Evolutionary conservation across 1,140 invertebrate species (phyloP).

Genomic region (Spodoptera frugiperda): DNA sequence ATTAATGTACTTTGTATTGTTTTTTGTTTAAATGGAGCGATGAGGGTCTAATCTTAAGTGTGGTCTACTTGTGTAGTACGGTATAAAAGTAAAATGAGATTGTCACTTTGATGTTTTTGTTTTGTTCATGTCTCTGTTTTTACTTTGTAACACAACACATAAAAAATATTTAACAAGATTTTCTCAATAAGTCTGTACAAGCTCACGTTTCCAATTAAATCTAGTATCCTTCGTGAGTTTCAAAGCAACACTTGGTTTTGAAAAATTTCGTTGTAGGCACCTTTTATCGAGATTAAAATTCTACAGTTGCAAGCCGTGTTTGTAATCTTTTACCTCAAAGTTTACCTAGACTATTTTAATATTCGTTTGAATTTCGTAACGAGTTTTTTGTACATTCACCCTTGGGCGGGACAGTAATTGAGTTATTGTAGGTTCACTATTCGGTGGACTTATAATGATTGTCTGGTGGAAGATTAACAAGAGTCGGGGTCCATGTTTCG

Average conservation of each 20-base stretch:
- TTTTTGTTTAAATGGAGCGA: slow-evolving; percentile 13
- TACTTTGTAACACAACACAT: background rate
- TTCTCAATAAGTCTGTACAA: slow-evolving; percentile 13
- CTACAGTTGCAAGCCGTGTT: slow-evolving; percentile 10
- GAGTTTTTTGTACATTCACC: slow-evolving; percentile 14
- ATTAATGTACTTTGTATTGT: slow-evolving; percentile 38
- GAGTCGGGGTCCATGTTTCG: background rate
- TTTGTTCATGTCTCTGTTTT: background rate
- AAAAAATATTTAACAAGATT: slow-evolving; percentile 2
- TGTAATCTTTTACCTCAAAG: slow-evolving; percentile 27
- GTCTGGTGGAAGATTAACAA: background rate
- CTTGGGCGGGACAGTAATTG: background rate
- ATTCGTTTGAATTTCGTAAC: slow-evolving; percentile 36
- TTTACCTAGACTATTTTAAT: slow-evolving; percentile 30
- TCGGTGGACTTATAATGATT: background rate
- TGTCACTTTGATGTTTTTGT: slow-evolving; percentile 13
- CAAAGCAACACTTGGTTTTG: slow-evolving; percentile 3
- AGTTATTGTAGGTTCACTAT: background rate
- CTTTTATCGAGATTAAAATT: slow-evolving; percentile 53
- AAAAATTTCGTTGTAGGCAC: slow-evolving; percentile 24
- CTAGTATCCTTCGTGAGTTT: background rate
- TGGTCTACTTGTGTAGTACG: slow-evolving; percentile 5
- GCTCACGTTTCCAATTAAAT: slow-evolving; percentile 31
- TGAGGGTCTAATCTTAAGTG: slow-evolving; percentile 24
- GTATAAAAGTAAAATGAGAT: slow-evolving; percentile 27